Conservation (phyloP, 2,113 vertebrate species). For the Hemiscyllium ocellatum region DNA sequence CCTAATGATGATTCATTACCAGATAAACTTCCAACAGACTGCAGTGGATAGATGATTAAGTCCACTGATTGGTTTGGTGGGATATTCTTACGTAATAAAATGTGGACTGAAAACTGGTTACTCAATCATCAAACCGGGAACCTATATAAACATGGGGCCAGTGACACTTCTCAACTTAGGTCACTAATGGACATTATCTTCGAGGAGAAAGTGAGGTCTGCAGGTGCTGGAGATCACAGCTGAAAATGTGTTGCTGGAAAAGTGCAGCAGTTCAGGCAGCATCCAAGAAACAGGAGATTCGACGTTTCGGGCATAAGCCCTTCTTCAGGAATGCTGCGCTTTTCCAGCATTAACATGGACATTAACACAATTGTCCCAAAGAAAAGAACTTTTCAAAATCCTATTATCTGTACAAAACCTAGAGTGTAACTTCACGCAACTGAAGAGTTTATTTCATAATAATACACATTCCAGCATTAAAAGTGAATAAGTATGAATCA, state of each 20-base stretch:
- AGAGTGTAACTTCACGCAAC: background rate
- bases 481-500: background rate
- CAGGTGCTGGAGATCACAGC: too few species aligned
- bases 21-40: background rate
- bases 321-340: too few species aligned
- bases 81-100: background rate
- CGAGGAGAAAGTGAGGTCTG: too few species aligned
- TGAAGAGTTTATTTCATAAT: background rate
- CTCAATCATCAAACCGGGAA: background rate
- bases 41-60: background rate
- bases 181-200: background rate
- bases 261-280: too few species aligned
- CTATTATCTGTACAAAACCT: background rate
- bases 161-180: background rate
- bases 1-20: background rate
- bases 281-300: too few species aligned
- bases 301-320: too few species aligned
- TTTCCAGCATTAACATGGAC: too few species aligned
- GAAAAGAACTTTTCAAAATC: background rate
- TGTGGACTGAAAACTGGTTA: background rate
- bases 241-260: too few species aligned
- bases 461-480: background rate
- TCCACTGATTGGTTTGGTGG: background rate
- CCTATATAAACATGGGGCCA: background rate
- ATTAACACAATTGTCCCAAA: background rate